Evolutionary conservation across 2,113 vertebrate species (phyloP).

Genomic region (Barbus barbus): DNA sequence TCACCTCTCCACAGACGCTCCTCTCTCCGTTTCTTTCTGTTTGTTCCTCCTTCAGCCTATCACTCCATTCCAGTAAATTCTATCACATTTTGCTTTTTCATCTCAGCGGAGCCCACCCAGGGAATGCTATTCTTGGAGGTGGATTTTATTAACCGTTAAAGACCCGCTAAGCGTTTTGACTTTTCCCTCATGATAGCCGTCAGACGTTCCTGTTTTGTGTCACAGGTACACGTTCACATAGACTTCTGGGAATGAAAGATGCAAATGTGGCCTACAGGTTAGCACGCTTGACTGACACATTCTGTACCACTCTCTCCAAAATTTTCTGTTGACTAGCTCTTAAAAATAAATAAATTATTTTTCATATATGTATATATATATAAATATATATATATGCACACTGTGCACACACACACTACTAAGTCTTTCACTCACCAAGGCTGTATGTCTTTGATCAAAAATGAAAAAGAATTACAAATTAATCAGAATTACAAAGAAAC

Average conservation of each 20-base stretch:
- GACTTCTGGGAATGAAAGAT: not conserved
- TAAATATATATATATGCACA: too few species aligned
- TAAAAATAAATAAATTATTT: too few species aligned
- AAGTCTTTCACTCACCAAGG: too few species aligned
- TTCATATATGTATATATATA: too few species aligned
- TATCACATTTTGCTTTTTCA: constrained; percentile 64
- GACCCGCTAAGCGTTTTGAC: constrained; percentile 50
- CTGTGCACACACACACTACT: too few species aligned
- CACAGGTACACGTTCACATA: constrained; percentile 8
- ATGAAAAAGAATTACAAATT: too few species aligned
- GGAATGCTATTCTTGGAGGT: constrained; percentile 57
- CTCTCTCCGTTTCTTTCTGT: constrained; percentile 33
- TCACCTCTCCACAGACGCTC: constrained; percentile 44
- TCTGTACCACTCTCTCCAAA: not conserved
- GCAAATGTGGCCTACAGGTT: not conserved
- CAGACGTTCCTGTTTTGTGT: constrained; percentile 23
- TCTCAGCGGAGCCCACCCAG: constrained; percentile 70
- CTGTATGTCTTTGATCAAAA: too few species aligned
- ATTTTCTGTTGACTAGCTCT: not conserved
- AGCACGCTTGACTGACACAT: not conserved
- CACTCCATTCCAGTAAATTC: constrained; percentile 66
- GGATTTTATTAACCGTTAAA: constrained; percentile 64
- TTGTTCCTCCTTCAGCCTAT: constrained; percentile 43
- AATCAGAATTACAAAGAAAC: too few species aligned
- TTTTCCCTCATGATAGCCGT: constrained; percentile 8